phyloP scores from a whole-genome alignment of 1,140 invertebrate species.

The Caenorhabditis elegans region WBcel235 BX284604.4:2992001-2992500 shows the following conservation, averaged over 20 bases:
- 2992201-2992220: no score
- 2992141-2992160: background rate
- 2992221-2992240: background rate
- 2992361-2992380: slow-evolving; percentile 5
- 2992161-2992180: background rate
- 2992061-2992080: background rate
- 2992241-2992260: background rate
- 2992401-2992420: background rate
- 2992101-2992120: background rate
- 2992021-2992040: slow-evolving; percentile 18
- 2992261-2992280: slow-evolving; percentile 20
- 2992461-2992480: slow-evolving; percentile 1
- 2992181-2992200: background rate
- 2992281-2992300: slow-evolving; percentile 5
- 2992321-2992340: slow-evolving; percentile 8
- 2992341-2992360: background rate
- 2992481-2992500: slow-evolving; percentile 8
- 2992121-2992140: background rate
- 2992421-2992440: background rate
- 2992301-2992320: background rate
- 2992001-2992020: slow-evolving; percentile 16
- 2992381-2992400: slow-evolving; percentile 2
- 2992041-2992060: background rate
- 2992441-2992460: background rate
- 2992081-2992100: slow-evolving; percentile 2